Conservation (phyloP, 2,113 vertebrate genomes). For the Andinoacara biseriatus region DNA sequence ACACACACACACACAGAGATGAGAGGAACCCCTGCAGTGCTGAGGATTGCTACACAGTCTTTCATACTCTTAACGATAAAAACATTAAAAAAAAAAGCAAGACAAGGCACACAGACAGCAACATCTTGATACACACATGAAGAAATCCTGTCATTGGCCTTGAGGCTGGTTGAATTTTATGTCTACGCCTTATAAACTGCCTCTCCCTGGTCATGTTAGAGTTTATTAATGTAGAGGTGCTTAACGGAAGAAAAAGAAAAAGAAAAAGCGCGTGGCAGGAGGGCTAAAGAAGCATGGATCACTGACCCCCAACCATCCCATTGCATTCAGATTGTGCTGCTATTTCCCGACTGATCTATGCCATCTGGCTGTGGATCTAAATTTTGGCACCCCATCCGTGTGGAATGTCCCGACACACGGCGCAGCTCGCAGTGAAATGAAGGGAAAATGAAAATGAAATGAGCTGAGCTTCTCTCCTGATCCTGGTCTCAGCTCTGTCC, state of each 20-base stretch:
- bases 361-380: slow-evolving; percentile 71
- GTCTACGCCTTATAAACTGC: slow-evolving; percentile 22
- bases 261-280: not conserved
- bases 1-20: slow-evolving; percentile 41
- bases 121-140: slow-evolving; percentile 31
- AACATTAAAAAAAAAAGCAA: slow-evolving; percentile 35
- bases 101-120: slow-evolving; percentile 6
- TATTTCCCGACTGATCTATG: slow-evolving; percentile 68
- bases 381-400: slow-evolving; percentile 61
- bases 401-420: slow-evolving; percentile 61
- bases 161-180: slow-evolving; percentile 29
- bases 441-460: slow-evolving; percentile 79
- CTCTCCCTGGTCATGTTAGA: slow-evolving; percentile 1
- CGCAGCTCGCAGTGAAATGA: slow-evolving; percentile 63
- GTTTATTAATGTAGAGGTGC: slow-evolving; percentile 37
- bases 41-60: slow-evolving; percentile 57
- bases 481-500: slow-evolving; percentile 70
- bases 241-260: not conserved
- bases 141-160: slow-evolving; percentile 36
- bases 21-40: slow-evolving; percentile 63
- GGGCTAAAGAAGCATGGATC: slow-evolving; percentile 29
- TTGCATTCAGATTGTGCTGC: slow-evolving; percentile 55
- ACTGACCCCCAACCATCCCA: slow-evolving; percentile 43
- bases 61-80: slow-evolving; percentile 52
- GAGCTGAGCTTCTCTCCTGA: slow-evolving; percentile 70